Conservation (phyloP, 2,888 invertebrate species). For the Exocentrus adspersus region DNA sequence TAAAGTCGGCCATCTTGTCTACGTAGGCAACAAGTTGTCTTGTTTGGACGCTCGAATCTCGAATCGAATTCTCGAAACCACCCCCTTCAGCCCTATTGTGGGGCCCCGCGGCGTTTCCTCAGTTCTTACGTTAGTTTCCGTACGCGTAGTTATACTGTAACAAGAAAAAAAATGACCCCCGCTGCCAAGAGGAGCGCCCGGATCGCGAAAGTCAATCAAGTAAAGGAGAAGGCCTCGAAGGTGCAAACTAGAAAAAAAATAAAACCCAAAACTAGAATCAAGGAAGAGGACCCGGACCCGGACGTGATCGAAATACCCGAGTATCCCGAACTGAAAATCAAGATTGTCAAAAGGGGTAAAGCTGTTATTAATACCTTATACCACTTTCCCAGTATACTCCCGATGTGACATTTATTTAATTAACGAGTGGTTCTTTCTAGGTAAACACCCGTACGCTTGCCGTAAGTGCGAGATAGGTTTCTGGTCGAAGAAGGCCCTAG, state of each 20-base stretch:
- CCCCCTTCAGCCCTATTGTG: too few relatives aligned
- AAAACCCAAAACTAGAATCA: constrained; percentile 20
- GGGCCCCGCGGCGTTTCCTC: too few relatives aligned
- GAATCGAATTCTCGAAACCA: too few relatives aligned
- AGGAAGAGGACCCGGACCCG: too few relatives aligned
- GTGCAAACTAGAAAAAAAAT: not conserved
- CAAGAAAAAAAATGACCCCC: too few relatives aligned
- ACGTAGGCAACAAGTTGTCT: constrained; percentile 26
- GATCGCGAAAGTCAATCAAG: not conserved
- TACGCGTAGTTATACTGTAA: too few relatives aligned
- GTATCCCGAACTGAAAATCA: constrained; percentile 36
- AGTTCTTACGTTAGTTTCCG: too few relatives aligned
- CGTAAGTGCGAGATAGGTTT: constrained; percentile 57
- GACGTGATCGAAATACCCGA: constrained; percentile 37
- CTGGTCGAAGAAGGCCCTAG: constrained; percentile 50
- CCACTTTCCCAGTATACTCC: not conserved
- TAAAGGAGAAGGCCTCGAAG: not conserved
- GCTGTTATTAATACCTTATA: not conserved
- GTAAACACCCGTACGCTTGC: constrained; percentile 59
- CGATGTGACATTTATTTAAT: too few relatives aligned
- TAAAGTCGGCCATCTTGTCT: constrained; percentile 17
- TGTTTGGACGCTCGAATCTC: not conserved
- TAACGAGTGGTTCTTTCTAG: too few relatives aligned
- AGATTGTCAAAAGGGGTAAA: constrained; percentile 37
- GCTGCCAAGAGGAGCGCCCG: not conserved